phyloP scores from a whole-genome alignment of 2,797 vertebrate genomes.

The Sylvilagus floridanus region DNA sequence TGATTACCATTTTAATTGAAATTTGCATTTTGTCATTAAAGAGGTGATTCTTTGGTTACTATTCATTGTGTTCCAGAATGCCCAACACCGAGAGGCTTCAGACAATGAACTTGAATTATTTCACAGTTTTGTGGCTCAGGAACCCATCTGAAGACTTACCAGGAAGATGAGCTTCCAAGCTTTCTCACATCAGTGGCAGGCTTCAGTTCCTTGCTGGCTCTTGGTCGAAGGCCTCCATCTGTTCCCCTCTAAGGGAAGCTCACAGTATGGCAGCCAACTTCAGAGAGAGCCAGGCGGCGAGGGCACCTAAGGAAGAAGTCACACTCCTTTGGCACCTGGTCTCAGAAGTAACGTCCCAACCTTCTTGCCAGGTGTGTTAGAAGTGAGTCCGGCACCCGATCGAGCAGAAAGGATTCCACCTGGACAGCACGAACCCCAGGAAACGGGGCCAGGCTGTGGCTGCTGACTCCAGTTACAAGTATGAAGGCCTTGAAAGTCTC shows the following conservation, averaged over 20 bases:
- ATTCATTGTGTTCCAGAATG: neutral
- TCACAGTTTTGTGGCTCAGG: neutral
- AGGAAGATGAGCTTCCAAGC: neutral
- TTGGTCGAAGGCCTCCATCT: neutral
- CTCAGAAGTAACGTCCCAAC: neutral
- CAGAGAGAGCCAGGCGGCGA: neutral
- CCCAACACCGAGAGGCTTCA: neutral
- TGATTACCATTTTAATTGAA: slow-evolving; percentile 29
- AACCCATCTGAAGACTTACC: neutral
- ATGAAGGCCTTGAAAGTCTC: neutral
- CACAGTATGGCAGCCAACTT: neutral
- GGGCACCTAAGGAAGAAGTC: neutral
- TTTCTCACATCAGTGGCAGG: neutral
- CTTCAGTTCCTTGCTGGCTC: neutral
- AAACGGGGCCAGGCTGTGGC: neutral
- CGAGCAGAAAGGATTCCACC: neutral
- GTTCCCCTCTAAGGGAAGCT: neutral
- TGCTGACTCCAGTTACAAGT: neutral
- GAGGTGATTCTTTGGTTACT: neutral
- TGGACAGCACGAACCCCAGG: neutral
- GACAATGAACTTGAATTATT: neutral
- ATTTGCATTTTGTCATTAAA: slow-evolving; percentile 19
- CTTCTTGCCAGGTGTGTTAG: neutral
- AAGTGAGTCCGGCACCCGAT: neutral
- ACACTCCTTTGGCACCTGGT: neutral